Conservation (phyloP, 2,797 vertebrate species). For the Geotrypetes seraphini region DNA sequence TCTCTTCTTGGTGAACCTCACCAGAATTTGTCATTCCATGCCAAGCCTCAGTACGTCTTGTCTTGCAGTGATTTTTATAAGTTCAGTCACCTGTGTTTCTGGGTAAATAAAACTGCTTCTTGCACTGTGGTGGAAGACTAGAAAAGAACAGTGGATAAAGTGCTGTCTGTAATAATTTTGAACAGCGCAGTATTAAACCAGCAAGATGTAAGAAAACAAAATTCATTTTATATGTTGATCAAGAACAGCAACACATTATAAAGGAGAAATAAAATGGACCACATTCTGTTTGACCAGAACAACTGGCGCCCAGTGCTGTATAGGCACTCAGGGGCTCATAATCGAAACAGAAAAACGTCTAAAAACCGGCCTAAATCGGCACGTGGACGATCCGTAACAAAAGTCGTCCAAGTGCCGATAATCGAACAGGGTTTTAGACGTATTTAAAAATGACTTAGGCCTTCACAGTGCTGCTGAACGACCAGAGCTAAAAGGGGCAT, state of each 20-base stretch:
- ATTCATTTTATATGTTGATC: neutral
- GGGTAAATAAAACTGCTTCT: constrained; percentile 55
- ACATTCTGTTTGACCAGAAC: too few relatives aligned
- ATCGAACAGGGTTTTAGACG: too few relatives aligned
- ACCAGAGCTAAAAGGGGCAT: too few relatives aligned
- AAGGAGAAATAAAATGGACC: too few relatives aligned
- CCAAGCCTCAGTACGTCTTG: constrained; percentile 86
- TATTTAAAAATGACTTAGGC: too few relatives aligned
- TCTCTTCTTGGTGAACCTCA: constrained; percentile 86
- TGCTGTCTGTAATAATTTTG: constrained; percentile 27
- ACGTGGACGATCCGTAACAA: too few relatives aligned
- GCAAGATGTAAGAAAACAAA: constrained; percentile 2
- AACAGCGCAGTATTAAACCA: constrained; percentile 13
- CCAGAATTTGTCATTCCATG: constrained; percentile 92
- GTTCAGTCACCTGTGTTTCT: constrained; percentile 94
- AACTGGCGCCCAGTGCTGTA: too few relatives aligned
- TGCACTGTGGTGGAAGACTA: constrained; percentile 18
- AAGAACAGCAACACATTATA: neutral
- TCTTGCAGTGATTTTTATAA: constrained; percentile 87
- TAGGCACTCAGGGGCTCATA: too few relatives aligned
- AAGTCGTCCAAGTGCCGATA: too few relatives aligned
- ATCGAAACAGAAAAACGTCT: too few relatives aligned
- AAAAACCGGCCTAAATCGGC: too few relatives aligned
- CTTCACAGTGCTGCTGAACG: too few relatives aligned
- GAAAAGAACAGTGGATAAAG: constrained; percentile 3